phyloP scores from a whole-genome alignment of 2,797 vertebrate species.

The Siniperca scherzeri region DNA sequence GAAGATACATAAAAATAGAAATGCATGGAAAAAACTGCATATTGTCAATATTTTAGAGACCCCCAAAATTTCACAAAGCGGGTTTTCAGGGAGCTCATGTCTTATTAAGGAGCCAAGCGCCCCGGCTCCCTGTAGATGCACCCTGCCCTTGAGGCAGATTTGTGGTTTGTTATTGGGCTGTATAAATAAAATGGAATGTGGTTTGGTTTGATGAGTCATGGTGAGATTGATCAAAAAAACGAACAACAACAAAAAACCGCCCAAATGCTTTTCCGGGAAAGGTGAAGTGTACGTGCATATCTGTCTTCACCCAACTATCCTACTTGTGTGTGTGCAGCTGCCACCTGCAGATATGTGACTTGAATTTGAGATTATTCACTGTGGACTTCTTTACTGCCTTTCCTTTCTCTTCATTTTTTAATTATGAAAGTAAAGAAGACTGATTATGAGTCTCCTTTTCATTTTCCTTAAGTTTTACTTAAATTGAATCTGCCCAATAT shows the following conservation, averaged over 20 bases:
- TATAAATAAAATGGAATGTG: too few relatives aligned
- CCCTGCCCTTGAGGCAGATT: too few relatives aligned
- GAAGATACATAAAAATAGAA: too few relatives aligned
- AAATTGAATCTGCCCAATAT: background rate
- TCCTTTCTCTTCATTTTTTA: background rate
- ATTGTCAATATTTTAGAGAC: too few relatives aligned
- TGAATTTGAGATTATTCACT: background rate
- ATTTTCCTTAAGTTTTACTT: background rate
- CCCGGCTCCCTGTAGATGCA: too few relatives aligned
- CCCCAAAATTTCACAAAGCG: too few relatives aligned
- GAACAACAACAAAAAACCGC: background rate
- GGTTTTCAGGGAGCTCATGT: too few relatives aligned
- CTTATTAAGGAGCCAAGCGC: too few relatives aligned
- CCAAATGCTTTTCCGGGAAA: slow-evolving; percentile 26
- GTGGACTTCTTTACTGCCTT: too few relatives aligned
- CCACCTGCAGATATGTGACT: slow-evolving; percentile 11
- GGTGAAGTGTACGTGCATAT: background rate
- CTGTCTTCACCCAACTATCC: background rate
- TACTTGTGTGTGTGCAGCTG: slow-evolving; percentile 1
- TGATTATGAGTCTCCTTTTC: background rate
- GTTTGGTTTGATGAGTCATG: slow-evolving; percentile 13
- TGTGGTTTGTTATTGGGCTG: too few relatives aligned
- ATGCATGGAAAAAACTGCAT: too few relatives aligned
- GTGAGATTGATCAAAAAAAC: background rate
- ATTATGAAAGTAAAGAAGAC: background rate